Base-by-base conservation (phyloP, 2,888 invertebrate species). In the Melangyna quadrimaculata region DNA sequence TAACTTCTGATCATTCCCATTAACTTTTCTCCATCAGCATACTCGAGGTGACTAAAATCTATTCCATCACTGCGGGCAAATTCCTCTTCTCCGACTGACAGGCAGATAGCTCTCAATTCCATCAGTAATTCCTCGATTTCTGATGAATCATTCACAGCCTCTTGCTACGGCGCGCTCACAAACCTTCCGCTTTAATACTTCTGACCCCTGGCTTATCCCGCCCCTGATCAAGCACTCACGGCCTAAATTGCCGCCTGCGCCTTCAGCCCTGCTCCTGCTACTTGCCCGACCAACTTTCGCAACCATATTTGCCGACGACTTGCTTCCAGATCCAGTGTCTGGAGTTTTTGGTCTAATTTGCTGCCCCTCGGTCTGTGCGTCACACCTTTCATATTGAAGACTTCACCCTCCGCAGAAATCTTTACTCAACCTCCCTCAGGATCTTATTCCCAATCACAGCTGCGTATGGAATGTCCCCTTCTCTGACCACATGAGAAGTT, bases 381-480 rank as follows among this genome's bases (percentile, higher is more conserved):
- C n/a, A n/a, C n/a, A n/a, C 22, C 12, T 17, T 37, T 12, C 35
- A 37, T n/a, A n/a, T n/a, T n/a, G 14, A 59, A 59, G 19, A 35
- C 22, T 7, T 22, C 37, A 8, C 37, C 59, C 37, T 69, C 59
- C 3, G 32, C 24, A 3, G 48, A 37, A 22, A 75, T 37, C 14
- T 14, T n/a, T 2, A 83, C 3, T 80, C 67, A 2, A 77, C 73
- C n/a, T 43, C 14, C n/a, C 57, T 53, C n/a, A 87, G 27, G 24
- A 82, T 45, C 10, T 73, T 57, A 4, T 77, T 73, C 2, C 83
- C 83, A 17, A 87, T n/a, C 17, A 87, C 74, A 4, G 74, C 87
- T 9, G 69, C n/a, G n/a, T n/a, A n/a, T n/a, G 37, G 43, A 6
- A 83, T 65, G n/a, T 83, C 80, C 3, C 35, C 37, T n/a, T 87